These are phyloP conservation scores for Solen grandis DNA, from an alignment of 1,140 invertebrate species.

Conservation along the genomic window DNA sequence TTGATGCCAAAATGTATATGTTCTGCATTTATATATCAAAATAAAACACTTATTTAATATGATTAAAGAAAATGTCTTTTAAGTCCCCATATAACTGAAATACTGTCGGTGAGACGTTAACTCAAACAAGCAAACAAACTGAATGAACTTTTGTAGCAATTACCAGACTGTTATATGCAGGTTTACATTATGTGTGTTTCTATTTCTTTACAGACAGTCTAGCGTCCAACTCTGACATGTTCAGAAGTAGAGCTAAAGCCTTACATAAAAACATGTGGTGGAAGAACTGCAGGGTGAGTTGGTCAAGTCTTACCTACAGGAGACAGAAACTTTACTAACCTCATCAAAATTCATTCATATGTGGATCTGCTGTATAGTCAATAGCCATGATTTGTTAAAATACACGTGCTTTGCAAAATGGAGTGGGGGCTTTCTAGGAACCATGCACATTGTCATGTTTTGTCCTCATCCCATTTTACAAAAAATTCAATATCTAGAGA, in stretches of 20 bases:
- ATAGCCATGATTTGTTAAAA: not conserved
- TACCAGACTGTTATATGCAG: too few species aligned
- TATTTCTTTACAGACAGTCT: constrained; percentile 76
- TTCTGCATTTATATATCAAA: too few species aligned
- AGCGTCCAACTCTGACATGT: constrained; percentile 81
- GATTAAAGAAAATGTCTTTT: too few species aligned
- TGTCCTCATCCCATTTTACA: not conserved
- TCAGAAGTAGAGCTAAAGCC: constrained; percentile 81
- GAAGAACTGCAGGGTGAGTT: constrained; percentile 81
- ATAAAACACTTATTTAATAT: too few species aligned
- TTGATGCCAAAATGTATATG: too few species aligned
- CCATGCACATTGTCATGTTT: not conserved
- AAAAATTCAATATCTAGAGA: too few species aligned
- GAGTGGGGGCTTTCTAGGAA: not conserved
- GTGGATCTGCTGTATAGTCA: not conserved
- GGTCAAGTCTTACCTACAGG: constrained; percentile 70
- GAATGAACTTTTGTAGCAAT: too few species aligned
- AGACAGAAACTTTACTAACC: not conserved
- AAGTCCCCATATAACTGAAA: too few species aligned
- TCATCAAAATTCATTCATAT: not conserved
- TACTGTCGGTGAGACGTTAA: too few species aligned
- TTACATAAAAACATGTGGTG: constrained; percentile 82
- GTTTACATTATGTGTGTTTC: too few species aligned
- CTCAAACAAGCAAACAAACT: too few species aligned
- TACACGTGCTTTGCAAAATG: not conserved